These are phyloP conservation scores for Drosophila affinis DNA, from an alignment of 2,888 invertebrate species.

Conservation along the genomic window DNA sequence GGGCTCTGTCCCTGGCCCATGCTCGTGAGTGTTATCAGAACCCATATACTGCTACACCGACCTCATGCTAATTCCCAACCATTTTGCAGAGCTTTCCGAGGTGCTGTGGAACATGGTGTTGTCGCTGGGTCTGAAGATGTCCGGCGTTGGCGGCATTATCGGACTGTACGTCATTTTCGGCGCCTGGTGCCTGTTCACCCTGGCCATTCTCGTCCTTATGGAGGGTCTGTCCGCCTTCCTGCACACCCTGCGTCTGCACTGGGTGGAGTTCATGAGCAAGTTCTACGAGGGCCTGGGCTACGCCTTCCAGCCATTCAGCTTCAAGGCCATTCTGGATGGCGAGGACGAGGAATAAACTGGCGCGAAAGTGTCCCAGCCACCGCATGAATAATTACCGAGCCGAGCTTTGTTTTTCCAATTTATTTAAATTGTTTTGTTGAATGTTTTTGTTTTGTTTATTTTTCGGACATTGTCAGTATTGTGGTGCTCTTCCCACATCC, in stretches of 20 bases:
- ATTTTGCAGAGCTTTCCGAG: slow-evolving; percentile 89
- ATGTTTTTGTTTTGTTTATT: slow-evolving; percentile 47
- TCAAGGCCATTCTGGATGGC: slow-evolving; percentile 88
- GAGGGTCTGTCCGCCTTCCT: slow-evolving; percentile 99
- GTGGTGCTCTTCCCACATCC: slow-evolving; percentile 81
- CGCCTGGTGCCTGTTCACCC: slow-evolving; percentile 94
- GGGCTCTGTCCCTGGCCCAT: slow-evolving; percentile 97
- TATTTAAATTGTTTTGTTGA: slow-evolving; percentile 55
- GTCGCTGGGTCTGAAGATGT: slow-evolving; percentile 88
- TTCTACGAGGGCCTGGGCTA: slow-evolving; percentile 93
- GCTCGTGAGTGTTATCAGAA: slow-evolving; percentile 89
- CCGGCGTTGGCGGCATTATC: slow-evolving; percentile 88
- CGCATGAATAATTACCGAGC: slow-evolving; percentile 18
- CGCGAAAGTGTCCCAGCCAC: slow-evolving; percentile 18
- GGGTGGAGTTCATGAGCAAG: slow-evolving; percentile 98
- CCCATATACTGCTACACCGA: background rate
- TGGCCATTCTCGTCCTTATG: slow-evolving; percentile 98
- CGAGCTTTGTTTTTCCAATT: slow-evolving; percentile 49
- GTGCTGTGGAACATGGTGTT: slow-evolving; percentile 98
- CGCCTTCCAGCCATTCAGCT: slow-evolving; percentile 93
- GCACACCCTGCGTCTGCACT: slow-evolving; percentile 98
- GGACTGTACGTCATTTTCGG: slow-evolving; percentile 93
- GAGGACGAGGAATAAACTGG: slow-evolving; percentile 84
- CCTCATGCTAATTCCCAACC: background rate
- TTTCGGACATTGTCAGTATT: slow-evolving; percentile 75